Evolutionary conservation across 2,888 invertebrate genomes (phyloP), one percentile per base, ranked within the genome.

Genomic region (Entomobrya proxima): DNA sequence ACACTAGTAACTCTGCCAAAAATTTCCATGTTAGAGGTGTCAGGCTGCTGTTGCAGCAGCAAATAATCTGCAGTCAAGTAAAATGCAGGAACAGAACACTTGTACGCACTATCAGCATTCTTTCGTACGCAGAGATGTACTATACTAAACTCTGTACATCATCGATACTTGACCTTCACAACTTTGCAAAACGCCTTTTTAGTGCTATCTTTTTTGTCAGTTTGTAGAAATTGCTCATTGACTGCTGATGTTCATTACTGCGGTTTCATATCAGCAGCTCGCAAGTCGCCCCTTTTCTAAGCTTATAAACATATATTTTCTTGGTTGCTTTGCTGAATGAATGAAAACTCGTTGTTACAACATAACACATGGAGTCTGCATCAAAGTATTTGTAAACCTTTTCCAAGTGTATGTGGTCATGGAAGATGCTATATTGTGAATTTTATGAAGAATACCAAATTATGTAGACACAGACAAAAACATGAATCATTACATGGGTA

Each of bases 81-180:
- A 55, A 13, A 24, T 55, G 27, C 13, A 55, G 55, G 9, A 55
- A 27, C 4, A 3, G 3, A 35, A 61, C 35, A n/a, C 18, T 61
- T n/a, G 35, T 35, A 35, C 61, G n/a, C 61, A 35, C 30, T 30
- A 32, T n/a, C n/a, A 32, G 3, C 27, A 30, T n/a, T n/a, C n/a
- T n/a, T n/a, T n/a, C n/a, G n/a, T n/a, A n/a, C n/a, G 27, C 30
- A 9, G 58, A 72, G 52, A 24, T 18, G 18, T 52, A 52, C 35
- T 6, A 18, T n/a, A 21, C 35, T 9, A 18, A 40, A 32, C 18
- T 67, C 2, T 35, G 6, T 67, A n/a, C 40, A 37, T 15, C 21
- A 67, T 32, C 37, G 37, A 55, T 52, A 32, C 72, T 55, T 80
- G 80, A 80, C 80, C 80, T 80, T 80, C 80, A 80, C 80, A 52